Evolutionary conservation across 2,797 vertebrate species (phyloP), one percentile per base, ranked within the genome.

Genomic region (Gadopsis marmoratus): DNA sequence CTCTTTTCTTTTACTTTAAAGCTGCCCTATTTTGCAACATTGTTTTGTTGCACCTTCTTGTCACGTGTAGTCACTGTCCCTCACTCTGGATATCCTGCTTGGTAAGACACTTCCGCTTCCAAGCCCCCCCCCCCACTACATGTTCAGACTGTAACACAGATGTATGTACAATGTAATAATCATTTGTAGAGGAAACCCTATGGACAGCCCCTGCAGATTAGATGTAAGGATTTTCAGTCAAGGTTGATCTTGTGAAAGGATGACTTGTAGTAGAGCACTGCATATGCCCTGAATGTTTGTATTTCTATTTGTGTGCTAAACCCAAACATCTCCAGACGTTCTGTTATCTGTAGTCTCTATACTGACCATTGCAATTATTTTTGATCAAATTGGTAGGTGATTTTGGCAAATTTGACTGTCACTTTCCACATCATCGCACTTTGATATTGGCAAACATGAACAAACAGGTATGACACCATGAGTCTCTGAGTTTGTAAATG

Each of bases 61-160:
- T 45, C 33, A 79, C 17, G 29, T 61, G 6, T 21, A 45, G 39
- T 73, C 33, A 45, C 16, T 37, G 2, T 71, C 5, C 29, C 6
- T 19, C 51, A 48, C 14, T 60, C 2, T 33, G 33, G n/a, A 62
- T 45, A 67, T 50, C 17, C 31, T 56, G 62, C 54, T 75, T 68
- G 2, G 39, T 16, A 11, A 39, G 23, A 50, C 43, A 23, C 17
- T 29, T 67, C 29, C 70, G 43, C 74, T 64, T 29, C 7, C 3
- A 55, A 5, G 5, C 41, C 19, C 26, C 19, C 19, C 26, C 19
- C 3, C 4, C 19, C 7, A 12, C 37, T 10, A 2, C 48, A 48
- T 37, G 33, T 21, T 63, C 41, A 81, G 17, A 47, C 29, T 29
- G 50, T 4, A 67, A 21, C 21, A 54, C 35, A 41, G n/a, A 54